Base-by-base conservation (phyloP, 2,888 invertebrate species). In the Petrolisthes manimaculis region DNA sequence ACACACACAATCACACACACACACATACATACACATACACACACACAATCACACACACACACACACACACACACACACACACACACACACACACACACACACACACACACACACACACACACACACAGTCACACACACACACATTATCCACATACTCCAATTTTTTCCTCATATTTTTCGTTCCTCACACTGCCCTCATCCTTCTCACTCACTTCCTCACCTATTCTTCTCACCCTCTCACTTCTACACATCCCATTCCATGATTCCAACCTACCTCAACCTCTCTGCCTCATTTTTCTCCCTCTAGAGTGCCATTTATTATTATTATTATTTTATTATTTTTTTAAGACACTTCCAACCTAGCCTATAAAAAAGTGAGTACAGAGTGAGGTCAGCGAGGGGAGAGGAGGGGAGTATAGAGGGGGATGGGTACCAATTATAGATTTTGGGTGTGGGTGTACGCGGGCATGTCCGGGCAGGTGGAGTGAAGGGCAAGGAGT, bases 21-120 rank as follows among this genome's bases (percentile, higher is more conserved):
- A 78, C 14, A 78, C 53, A 78, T 12, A 78, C 78, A 78, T 12
- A 78, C 53, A 78, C 53, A 78, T 12, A 78, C 78, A 78, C 14
- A 78, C 53, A 78, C 14, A 78, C 53, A 78, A 12, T 53, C 53
- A 78, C 53, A 78, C n/a, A 71, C 71, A 71, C n/a, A 71, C 71
- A 71, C n/a, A 71, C 71, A 71, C 61, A 81, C 61, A 56, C 81
- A 67, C 14, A 56, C 61, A 56, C 61, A 61, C 61, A 81, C 14
- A 81, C 81, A 81, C 14, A 56, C 61, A 56, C 14, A 61, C 61
- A 81, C 81, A 81, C 21, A 81, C 61, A 81, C 61, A 81, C 61
- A 81, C 3, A 81, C 61, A 81, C 61, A 81, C 21, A 81, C 71
- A 71, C n/a, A 71, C 4, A 71, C n/a, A 71, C 71, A 61, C 3